Base-by-base conservation (phyloP, 2,113 vertebrate genomes). In the Eleginops maclovinus region DNA sequence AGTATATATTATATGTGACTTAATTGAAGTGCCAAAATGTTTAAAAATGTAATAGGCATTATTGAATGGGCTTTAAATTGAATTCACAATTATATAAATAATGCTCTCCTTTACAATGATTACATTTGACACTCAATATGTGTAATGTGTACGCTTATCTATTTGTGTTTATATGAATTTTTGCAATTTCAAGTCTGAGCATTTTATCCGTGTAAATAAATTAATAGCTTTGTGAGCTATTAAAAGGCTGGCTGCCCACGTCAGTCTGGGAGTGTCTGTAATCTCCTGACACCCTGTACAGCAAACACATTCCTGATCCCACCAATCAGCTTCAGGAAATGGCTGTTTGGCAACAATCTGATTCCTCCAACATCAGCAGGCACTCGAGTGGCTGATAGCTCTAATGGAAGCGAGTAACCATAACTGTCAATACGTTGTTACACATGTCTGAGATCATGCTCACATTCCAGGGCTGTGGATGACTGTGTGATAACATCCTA, bases 381-480 rank as follows among this genome's bases (percentile, higher is more conserved):
- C 69, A 36, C 80, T 86, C 55, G 31, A 91, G 82, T 69, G 60
- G 70, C 79, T 88, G 87, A 75, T 91, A 93, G 89, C 87, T 74
- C 88, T 91, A 92, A 94, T 93, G 84, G 85, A 91, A 86, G 89
- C 72, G 75, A 87, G 82, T 56, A 53, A 72, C 85, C 78, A 86
- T 88, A 86, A 74, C 84, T 88, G 87, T 90, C 91, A 86, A 83
- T 91, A 64, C 76, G 75, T 83, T 86, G 81, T 81, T 87, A 82
- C 67, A 62, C 6, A 19, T 59, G 26, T 71, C 88, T 86, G 60
- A 87, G 81, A 78, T 81, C 67, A 79, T 54, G 68, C 79, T 87
- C 75, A 65, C 77, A 79, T 89, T 73, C 68, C 61, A 51, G 26
- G 66, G 61, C 40, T 63, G 80, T 82, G 78, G 81, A 76, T 73